phyloP scores from a whole-genome alignment of 92 coral and sea anemone species.

The Plumapathes pennacea region DNA sequence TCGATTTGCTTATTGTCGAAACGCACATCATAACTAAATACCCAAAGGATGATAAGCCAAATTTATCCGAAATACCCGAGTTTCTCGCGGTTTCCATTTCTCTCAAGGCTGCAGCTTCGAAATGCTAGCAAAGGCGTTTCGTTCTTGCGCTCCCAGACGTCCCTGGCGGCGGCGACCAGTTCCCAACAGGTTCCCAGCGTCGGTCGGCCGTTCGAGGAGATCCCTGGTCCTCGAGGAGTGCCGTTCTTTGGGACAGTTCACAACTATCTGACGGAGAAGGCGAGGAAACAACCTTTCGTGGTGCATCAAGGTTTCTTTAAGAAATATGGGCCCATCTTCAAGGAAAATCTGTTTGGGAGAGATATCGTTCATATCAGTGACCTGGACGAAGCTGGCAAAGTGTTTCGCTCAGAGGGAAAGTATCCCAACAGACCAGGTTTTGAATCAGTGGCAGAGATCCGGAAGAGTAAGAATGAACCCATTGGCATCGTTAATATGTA shows the following conservation, averaged over 20 bases:
- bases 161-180: too few relatives aligned
- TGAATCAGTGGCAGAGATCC: conserved; percentile 4
- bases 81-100: too few relatives aligned
- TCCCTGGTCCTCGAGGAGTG: conserved; percentile 38
- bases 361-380: conserved; percentile 27
- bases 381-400: conserved; percentile 25
- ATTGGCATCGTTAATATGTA: conserved; percentile 19
- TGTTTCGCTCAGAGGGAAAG: conserved; percentile 49
- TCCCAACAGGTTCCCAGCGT: too few relatives aligned
- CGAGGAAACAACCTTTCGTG: too few relatives aligned
- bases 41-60: too few relatives aligned
- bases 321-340: conserved; percentile 47
- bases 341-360: conserved; percentile 13
- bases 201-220: conserved; percentile 33
- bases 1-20: too few relatives aligned
- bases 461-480: conserved; percentile 2
- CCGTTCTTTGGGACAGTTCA: background rate
- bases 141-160: too few relatives aligned
- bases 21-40: too few relatives aligned
- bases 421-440: conserved; percentile 29
- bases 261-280: background rate
- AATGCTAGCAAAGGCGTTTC: too few relatives aligned
- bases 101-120: too few relatives aligned
- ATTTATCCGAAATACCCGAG: too few relatives aligned
- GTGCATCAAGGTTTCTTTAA: too few relatives aligned